Percentiles rank a stretch among this genome's conserved stretches.
These are phyloP conservation scores for Okapia johnstoni DNA, from an alignment of 2,113 vertebrate genomes.

Conservation along the genomic window DNA sequence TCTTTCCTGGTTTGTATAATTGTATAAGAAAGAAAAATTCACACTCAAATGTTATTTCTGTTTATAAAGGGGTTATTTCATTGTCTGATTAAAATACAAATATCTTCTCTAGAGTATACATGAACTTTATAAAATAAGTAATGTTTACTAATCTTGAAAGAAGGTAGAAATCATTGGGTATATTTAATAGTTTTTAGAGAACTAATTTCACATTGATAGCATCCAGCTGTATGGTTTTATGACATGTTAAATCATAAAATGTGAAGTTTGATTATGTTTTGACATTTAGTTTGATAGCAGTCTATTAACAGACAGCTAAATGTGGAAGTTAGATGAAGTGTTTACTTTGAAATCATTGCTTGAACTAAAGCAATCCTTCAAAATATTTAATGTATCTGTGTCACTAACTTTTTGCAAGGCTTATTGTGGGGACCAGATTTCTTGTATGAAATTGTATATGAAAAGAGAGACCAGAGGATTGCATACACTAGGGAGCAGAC, in stretches of 20 bases:
- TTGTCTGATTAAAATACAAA: not conserved
- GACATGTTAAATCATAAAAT: not conserved
- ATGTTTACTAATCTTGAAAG: not conserved
- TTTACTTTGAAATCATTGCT: not conserved
- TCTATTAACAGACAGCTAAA: not conserved
- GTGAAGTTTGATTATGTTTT: slow-evolving; percentile 14
- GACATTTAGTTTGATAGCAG: not conserved
- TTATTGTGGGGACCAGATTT: not conserved
- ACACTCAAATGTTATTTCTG: not conserved
- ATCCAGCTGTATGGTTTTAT: not conserved
- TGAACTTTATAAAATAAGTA: not conserved
- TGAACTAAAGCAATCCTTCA: not conserved
- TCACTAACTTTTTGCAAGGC: not conserved
- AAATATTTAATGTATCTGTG: not conserved
- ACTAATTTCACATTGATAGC: not conserved
- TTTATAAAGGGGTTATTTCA: not conserved
- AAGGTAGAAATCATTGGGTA: not conserved
- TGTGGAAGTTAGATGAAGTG: not conserved
- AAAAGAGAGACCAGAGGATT: not conserved
- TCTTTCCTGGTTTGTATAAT: not conserved
- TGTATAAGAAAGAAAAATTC: not conserved
- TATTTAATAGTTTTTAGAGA: not conserved
- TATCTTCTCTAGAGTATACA: not conserved
- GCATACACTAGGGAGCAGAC: not conserved
- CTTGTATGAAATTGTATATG: not conserved